Evolutionary conservation across 2,888 invertebrate species (phyloP).

Genomic region (Galeruca laticollis): DNA sequence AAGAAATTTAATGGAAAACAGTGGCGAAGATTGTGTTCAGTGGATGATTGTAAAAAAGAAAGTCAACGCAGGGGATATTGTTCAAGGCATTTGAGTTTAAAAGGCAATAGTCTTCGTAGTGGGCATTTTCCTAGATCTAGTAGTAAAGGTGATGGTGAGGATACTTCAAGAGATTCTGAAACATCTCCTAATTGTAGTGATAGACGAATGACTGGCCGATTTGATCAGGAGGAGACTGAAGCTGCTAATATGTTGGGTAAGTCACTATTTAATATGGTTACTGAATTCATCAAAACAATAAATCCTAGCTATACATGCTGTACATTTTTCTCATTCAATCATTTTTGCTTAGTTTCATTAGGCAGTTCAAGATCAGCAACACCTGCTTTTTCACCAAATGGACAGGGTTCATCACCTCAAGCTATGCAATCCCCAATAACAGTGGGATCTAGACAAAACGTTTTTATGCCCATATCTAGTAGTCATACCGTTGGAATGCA

Average conservation of each 20-base stretch:
- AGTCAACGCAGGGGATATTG: conserved; percentile 97
- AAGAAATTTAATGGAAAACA: conserved; percentile 99
- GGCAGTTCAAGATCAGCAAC: conserved; percentile 94
- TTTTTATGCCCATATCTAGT: conserved; percentile 89
- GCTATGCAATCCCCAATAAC: conserved; percentile 78
- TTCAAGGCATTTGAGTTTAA: conserved; percentile 93
- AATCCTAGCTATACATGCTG: not conserved
- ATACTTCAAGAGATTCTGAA: conserved; percentile 91
- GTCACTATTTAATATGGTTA: conserved; percentile 46
- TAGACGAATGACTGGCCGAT: conserved; percentile 81
- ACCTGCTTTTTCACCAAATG: conserved; percentile 86
- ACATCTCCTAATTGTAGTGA: conserved; percentile 86
- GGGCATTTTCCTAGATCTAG: conserved; percentile 69
- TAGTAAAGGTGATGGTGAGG: conserved; percentile 80
- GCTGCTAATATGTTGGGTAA: conserved; percentile 95
- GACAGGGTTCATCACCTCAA: conserved; percentile 76
- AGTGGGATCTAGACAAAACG: conserved; percentile 83
- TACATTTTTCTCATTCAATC: conserved; percentile 7
- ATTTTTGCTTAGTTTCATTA: conserved; percentile 78
- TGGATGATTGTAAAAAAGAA: conserved; percentile 95
- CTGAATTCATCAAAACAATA: not conserved
- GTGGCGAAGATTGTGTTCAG: conserved; percentile 97
- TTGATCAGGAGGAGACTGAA: conserved; percentile 95
- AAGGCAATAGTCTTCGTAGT: conserved; percentile 74
- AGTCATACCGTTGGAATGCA: conserved; percentile 69